phyloP scores from a whole-genome alignment of 2,797 vertebrate genomes.

The Myotis planiceps region DNA sequence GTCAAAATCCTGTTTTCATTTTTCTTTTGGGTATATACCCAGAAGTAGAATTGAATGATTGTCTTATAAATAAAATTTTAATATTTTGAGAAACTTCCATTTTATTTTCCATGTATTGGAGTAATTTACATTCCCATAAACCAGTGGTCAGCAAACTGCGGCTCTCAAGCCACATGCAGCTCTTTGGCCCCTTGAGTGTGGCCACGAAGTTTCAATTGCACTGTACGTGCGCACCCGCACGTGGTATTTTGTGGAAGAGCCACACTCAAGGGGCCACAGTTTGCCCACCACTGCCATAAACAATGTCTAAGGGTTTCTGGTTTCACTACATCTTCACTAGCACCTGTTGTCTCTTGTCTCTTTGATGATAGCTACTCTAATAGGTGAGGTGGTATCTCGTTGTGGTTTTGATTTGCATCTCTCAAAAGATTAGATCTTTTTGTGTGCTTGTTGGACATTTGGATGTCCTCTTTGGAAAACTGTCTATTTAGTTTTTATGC shows the following conservation, averaged over 20 bases:
- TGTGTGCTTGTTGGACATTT: not conserved
- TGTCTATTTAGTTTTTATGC: not conserved
- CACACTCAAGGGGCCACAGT: too few species aligned
- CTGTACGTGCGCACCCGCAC: too few species aligned
- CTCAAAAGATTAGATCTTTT: not conserved
- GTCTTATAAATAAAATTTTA: not conserved
- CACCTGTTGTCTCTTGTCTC: not conserved
- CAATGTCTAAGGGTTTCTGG: not conserved
- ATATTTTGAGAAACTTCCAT: not conserved
- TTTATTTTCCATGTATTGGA: not conserved
- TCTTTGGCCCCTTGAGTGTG: too few species aligned
- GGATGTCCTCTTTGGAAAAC: not conserved
- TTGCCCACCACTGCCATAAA: not conserved
- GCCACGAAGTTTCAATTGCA: too few species aligned
- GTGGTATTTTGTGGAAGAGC: too few species aligned
- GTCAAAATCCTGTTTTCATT: not conserved
- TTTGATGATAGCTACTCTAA: not conserved
- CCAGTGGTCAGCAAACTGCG: too few species aligned
- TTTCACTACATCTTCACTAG: not conserved
- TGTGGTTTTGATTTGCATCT: not conserved
- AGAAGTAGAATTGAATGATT: not conserved
- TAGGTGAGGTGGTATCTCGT: not conserved
- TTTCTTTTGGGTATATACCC: not conserved
- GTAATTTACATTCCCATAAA: not conserved
- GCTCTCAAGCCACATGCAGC: too few species aligned